phyloP scores from a whole-genome alignment of 2,113 vertebrate genomes.

The Rostratula benghalensis region DNA sequence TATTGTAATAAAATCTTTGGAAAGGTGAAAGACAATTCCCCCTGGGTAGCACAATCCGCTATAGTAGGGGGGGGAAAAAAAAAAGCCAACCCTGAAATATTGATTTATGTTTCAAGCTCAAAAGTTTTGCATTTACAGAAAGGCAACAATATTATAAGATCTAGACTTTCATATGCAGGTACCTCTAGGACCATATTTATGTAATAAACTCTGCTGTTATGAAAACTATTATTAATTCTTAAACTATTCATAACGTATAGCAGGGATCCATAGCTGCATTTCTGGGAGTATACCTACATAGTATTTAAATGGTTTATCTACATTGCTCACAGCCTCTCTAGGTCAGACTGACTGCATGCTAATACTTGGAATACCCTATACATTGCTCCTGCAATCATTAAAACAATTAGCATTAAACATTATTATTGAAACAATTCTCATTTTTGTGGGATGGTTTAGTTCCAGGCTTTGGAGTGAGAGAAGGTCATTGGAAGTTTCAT shows the following conservation, averaged over 20 bases:
- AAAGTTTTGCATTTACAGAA: background rate
- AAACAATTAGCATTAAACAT: too few species aligned
- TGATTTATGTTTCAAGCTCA: background rate
- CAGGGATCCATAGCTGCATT: background rate
- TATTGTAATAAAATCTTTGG: background rate
- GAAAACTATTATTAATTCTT: background rate
- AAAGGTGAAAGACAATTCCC: background rate
- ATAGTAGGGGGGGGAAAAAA: background rate
- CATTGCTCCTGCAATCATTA: background rate
- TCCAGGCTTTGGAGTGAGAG: background rate
- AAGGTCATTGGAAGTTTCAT: background rate
- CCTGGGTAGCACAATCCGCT: background rate
- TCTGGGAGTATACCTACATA: background rate
- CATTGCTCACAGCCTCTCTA: background rate
- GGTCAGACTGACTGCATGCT: background rate
- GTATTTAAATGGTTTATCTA: rapidly evolving
- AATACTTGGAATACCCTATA: background rate
- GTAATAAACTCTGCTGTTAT: background rate
- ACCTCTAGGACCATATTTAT: background rate
- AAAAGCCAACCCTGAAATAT: background rate
- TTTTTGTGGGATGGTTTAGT: background rate
- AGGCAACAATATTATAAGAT: background rate
- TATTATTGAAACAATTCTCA: background rate
- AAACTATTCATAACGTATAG: background rate
- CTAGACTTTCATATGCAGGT: background rate